These are phyloP conservation scores for Burhinus oedicnemus DNA, from an alignment of 2,113 vertebrate species.

Conservation along the genomic window DNA sequence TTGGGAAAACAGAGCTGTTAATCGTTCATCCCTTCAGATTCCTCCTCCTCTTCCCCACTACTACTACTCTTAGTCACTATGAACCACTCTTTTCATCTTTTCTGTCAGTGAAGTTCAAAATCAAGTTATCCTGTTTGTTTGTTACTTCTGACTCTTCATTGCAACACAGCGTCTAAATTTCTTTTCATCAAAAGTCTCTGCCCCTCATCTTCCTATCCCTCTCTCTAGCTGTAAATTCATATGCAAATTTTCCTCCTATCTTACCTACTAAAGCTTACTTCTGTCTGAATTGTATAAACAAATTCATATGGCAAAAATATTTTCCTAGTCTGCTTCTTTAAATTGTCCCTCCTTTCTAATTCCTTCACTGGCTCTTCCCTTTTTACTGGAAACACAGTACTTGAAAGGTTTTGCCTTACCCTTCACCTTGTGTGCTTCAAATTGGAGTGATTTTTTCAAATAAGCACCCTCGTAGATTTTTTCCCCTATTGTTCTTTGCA, in stretches of 20 bases:
- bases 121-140: background rate
- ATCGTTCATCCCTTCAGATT: background rate
- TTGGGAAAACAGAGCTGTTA: constrained; percentile 6
- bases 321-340: constrained; percentile 29
- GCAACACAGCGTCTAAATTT: background rate
- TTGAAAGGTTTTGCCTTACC: background rate
- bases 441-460: background rate
- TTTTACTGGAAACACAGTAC: background rate
- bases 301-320: constrained; percentile 33
- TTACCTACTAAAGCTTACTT: background rate
- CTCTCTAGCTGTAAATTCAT: background rate
- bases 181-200: background rate
- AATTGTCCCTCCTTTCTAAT: constrained; percentile 12
- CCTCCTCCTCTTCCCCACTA: background rate
- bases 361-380: background rate
- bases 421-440: background rate
- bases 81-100: background rate
- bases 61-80: background rate
- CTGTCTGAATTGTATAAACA: background rate
- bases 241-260: background rate
- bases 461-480: background rate
- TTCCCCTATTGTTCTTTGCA: background rate
- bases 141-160: constrained; percentile 1
- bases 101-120: constrained; percentile 3
- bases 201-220: background rate